A percentile compares a stretch with the other conserved stretches of the same genome.
Conservation (phyloP, 2,888 invertebrate species). For the Emesis furor region DNA sequence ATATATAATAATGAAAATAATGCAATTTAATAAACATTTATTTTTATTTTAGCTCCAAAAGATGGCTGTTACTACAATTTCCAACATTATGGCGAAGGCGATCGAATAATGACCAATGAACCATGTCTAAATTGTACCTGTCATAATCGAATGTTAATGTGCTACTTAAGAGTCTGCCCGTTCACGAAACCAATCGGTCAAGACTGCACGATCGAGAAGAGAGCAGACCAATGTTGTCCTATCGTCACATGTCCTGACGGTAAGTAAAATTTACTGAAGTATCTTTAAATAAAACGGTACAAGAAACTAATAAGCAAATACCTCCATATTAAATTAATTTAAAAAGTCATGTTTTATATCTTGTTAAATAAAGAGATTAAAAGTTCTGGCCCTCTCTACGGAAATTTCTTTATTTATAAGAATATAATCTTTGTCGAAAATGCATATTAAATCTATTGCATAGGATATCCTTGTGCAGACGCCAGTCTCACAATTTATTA, state of each 20-base stretch:
- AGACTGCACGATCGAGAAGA: constrained; percentile 97
- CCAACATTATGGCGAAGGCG: constrained; percentile 98
- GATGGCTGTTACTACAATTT: constrained; percentile 98
- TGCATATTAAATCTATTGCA: too few relatives aligned
- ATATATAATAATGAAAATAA: too few relatives aligned
- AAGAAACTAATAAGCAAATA: too few relatives aligned
- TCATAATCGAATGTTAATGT: constrained; percentile 98
- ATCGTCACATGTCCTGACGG: constrained; percentile 98
- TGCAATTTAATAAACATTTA: constrained; percentile 8
- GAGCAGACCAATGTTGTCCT: constrained; percentile 98
- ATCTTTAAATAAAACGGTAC: too few relatives aligned
- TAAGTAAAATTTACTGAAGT: constrained; percentile 82
- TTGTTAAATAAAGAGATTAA: too few relatives aligned
- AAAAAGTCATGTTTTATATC: too few relatives aligned
- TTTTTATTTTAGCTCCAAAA: constrained; percentile 88
- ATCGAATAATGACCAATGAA: constrained; percentile 98
- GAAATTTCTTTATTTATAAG: too few relatives aligned
- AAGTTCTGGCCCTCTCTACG: too few relatives aligned
- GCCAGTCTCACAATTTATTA: too few relatives aligned
- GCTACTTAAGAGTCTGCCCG: constrained; percentile 98
- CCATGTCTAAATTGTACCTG: constrained; percentile 99
- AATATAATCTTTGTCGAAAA: too few relatives aligned
- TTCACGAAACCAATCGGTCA: constrained; percentile 98
- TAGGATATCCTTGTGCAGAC: too few relatives aligned
- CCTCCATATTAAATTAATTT: too few relatives aligned